Percentiles rank a stretch among this genome's conserved stretches.
Evolutionary conservation across 2,888 invertebrate species (phyloP).

Genomic region (Melanostoma mellinum): DNA sequence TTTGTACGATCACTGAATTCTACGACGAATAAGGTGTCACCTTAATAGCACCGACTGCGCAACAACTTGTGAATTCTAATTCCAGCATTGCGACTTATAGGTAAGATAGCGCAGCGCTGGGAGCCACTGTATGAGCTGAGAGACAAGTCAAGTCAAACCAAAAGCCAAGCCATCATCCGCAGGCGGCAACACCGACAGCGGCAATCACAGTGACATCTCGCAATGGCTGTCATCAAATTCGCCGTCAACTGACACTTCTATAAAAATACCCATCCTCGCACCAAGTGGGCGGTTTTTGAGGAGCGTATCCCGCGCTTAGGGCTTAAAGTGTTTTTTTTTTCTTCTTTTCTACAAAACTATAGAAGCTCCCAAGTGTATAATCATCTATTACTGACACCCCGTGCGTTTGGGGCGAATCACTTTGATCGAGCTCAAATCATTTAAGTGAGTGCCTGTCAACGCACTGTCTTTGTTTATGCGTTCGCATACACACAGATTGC

Average conservation of each 20-base stretch:
- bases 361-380: slow-evolving; percentile 14
- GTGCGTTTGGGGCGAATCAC: slow-evolving; percentile 14
- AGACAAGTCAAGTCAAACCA: slow-evolving; percentile 12
- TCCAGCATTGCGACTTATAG: slow-evolving; percentile 16
- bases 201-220: slow-evolving; percentile 70
- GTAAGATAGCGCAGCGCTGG: slow-evolving; percentile 10
- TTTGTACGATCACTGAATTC: slow-evolving; percentile 63
- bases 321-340: slow-evolving; percentile 3
- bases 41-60: slow-evolving; percentile 71
- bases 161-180: slow-evolving; percentile 32
- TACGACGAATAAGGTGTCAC: slow-evolving; percentile 72
- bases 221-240: slow-evolving; percentile 72
- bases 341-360: background rate
- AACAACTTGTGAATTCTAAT: slow-evolving; percentile 71
- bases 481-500: slow-evolving; percentile 11
- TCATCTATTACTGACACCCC: slow-evolving; percentile 21
- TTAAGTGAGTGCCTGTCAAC: slow-evolving; percentile 47
- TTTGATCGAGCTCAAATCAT: slow-evolving; percentile 32
- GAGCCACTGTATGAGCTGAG: background rate
- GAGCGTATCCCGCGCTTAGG: slow-evolving; percentile 26
- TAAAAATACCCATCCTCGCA: slow-evolving; percentile 52
- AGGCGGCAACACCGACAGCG: slow-evolving; percentile 41
- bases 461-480: slow-evolving; percentile 35
- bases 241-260: slow-evolving; percentile 62
- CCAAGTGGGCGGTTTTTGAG: slow-evolving; percentile 68